Percentiles rank a stretch among this genome's conserved stretches.
phyloP scores from a whole-genome alignment of 30 jellyfish, hydroid and myxozoan genomes.

The Chironex yamaguchii region DNA sequence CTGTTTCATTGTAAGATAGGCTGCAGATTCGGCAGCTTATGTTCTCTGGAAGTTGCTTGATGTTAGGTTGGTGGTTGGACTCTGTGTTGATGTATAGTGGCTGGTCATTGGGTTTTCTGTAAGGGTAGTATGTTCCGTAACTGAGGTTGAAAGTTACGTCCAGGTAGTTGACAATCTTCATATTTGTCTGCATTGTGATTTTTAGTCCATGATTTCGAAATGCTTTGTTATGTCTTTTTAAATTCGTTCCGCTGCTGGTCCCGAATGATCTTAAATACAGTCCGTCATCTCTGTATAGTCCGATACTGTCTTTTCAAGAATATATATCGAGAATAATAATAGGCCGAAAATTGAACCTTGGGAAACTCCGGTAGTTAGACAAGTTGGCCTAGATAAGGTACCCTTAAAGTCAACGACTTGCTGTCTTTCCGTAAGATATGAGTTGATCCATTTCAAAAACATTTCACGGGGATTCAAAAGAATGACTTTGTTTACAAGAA shows the following conservation, averaged over 20 bases:
- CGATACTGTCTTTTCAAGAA: no score
- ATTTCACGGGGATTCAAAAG: background rate
- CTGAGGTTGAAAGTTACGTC: conserved; percentile 63
- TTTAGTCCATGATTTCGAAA: conserved; percentile 53
- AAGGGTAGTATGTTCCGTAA: conserved; percentile 54
- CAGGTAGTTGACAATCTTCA: conserved; percentile 63
- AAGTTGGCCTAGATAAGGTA: background rate
- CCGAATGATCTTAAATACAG: no score
- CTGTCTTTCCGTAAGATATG: background rate
- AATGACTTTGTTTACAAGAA: background rate
- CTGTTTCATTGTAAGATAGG: conserved; percentile 65
- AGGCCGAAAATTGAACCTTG: background rate
- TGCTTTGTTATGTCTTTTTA: background rate
- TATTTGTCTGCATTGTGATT: conserved; percentile 63
- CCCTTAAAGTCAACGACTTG: background rate
- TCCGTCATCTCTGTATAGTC: no score
- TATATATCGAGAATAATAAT: background rate
- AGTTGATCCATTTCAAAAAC: background rate
- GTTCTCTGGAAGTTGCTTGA: conserved; percentile 15
- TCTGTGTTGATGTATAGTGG: conserved; percentile 62
- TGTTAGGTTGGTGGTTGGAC: conserved; percentile 76
- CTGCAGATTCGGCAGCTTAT: conserved; percentile 41
- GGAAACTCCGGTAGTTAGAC: background rate
- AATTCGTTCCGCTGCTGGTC: no score
- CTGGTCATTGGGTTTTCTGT: conserved; percentile 53